Conservation (phyloP, 2,797 vertebrate species). For the Leptodactylus fallax region DNA sequence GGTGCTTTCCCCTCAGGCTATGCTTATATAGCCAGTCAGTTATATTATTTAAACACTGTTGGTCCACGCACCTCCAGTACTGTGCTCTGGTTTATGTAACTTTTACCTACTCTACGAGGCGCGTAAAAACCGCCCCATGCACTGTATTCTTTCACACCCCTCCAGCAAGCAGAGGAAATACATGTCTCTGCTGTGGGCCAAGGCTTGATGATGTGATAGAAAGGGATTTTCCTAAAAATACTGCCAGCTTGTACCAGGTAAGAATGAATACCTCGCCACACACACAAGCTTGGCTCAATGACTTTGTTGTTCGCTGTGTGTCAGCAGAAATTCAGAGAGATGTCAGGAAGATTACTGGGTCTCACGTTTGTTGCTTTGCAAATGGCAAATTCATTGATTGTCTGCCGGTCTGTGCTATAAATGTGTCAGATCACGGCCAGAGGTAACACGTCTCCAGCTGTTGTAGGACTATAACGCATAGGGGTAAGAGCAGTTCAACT, state of each 20-base stretch:
- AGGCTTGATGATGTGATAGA: conserved; percentile 60
- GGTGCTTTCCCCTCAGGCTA: conserved; percentile 29
- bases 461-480: neutral
- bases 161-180: conserved; percentile 30
- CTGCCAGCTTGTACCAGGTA: conserved; percentile 51
- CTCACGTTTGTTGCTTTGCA: neutral
- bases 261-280: conserved; percentile 34
- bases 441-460: conserved; percentile 15
- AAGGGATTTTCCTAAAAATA: conserved; percentile 47
- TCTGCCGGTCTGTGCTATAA: neutral
- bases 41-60: conserved; percentile 36
- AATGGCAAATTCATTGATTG: neutral
- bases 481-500: neutral
- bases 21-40: neutral
- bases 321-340: neutral
- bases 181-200: conserved; percentile 39
- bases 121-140: conserved; percentile 36
- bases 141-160: conserved; percentile 45
- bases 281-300: conserved; percentile 15
- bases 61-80: conserved; percentile 37
- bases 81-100: conserved; percentile 60
- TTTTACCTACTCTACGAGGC: conserved; percentile 55
- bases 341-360: neutral
- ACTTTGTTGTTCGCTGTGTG: conserved; percentile 1
- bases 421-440: neutral